Evolutionary conservation across 2,888 invertebrate genomes (phyloP), one percentile per base, ranked within the genome.

Genomic region (Cyrtodaria siliqua): DNA sequence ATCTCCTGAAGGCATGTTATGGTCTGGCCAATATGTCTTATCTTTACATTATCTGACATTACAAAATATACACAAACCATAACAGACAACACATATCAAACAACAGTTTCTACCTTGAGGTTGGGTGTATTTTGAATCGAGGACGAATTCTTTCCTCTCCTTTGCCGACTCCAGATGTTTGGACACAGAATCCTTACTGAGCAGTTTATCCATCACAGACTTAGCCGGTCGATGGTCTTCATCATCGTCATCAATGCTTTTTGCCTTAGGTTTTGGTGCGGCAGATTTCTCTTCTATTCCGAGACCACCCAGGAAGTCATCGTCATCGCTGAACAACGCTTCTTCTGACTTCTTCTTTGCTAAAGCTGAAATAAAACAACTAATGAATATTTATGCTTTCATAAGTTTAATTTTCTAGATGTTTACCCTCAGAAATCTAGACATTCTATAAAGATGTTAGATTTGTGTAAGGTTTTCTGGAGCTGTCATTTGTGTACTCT

Each of bases 61-160:
- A n/a, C n/a, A n/a, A n/a, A n/a, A n/a, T n/a, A n/a, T n/a, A n/a
- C n/a, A n/a, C n/a, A n/a, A n/a, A n/a, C n/a, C n/a, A n/a, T n/a
- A n/a, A n/a, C n/a, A n/a, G n/a, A n/a, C n/a, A n/a, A n/a, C n/a
- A n/a, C n/a, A n/a, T n/a, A n/a, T n/a, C n/a, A n/a, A n/a, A n/a
- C n/a, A n/a, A n/a, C n/a, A n/a, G n/a, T n/a, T n/a, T n/a, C n/a
- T 66, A 76, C 72, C 68, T 72, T 62, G 72, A 33, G 62, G 59
- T 40, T 86, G 79, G 4, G 84, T 84, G 71, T 90, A 91, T 70
- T 89, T 91, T 26, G 86, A 85, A 74, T 91, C 91, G 47, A 91
- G 73, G 0, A 90, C 86, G 87, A 91, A 91, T 60, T 89, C 88
- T 52, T 83, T 85, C 62, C 86, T 85, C 42, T 87, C 88, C 49